Conservation (phyloP, 2,888 invertebrate species). For the Diploptera punctata region DNA sequence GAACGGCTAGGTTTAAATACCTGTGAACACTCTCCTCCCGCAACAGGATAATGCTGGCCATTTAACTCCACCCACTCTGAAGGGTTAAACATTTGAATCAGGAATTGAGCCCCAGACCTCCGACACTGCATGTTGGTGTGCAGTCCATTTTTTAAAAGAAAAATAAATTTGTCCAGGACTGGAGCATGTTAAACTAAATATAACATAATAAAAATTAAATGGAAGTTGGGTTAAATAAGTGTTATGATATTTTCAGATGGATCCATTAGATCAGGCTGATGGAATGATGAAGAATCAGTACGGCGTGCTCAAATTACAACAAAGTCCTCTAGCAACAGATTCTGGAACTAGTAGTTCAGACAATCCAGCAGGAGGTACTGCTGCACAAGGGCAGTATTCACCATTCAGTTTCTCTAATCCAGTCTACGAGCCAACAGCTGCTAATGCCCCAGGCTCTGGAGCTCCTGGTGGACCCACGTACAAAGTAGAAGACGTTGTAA, state of each 20-base stretch:
- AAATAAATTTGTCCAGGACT: too few relatives aligned
- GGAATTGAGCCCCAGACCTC: too few relatives aligned
- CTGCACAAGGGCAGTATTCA: slow-evolving; percentile 48
- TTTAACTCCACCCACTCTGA: too few relatives aligned
- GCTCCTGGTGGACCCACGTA: slow-evolving; percentile 56
- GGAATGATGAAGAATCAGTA: slow-evolving; percentile 65
- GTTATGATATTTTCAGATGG: slow-evolving; percentile 64
- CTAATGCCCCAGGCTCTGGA: slow-evolving; percentile 43
- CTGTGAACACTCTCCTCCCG: too few relatives aligned
- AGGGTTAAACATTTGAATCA: too few relatives aligned
- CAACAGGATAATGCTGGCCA: too few relatives aligned
- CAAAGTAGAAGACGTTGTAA: slow-evolving; percentile 79
- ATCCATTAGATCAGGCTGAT: slow-evolving; percentile 61
- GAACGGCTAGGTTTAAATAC: too few relatives aligned
- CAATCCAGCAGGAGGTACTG: slow-evolving; percentile 18
- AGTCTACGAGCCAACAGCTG: slow-evolving; percentile 73
- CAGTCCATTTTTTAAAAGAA: too few relatives aligned
- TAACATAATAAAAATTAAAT: too few relatives aligned
- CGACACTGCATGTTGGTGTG: too few relatives aligned
- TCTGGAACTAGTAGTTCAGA: slow-evolving; percentile 43
- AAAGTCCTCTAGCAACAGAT: slow-evolving; percentile 60
- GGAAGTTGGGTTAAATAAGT: too few relatives aligned
- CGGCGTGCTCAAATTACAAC: slow-evolving; percentile 79
- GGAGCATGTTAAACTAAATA: too few relatives aligned
- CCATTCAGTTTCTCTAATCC: slow-evolving; percentile 84